These are phyloP conservation scores for Antechinus flavipes DNA, from an alignment of 2,113 vertebrate genomes.

Conservation along the genomic window DNA sequence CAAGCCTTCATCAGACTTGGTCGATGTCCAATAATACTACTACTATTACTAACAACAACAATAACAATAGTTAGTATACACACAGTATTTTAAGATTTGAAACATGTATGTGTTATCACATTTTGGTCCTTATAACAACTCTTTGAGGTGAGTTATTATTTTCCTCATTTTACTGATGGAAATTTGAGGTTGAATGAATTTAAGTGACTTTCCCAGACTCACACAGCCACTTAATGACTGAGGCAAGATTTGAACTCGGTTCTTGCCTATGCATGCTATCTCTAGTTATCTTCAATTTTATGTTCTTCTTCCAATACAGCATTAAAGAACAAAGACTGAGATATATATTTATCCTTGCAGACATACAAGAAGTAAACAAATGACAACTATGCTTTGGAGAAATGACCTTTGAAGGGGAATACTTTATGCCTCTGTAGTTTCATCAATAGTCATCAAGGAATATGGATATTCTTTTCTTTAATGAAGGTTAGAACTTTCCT, in stretches of 20 bases:
- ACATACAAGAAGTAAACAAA: neutral
- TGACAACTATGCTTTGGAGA: neutral
- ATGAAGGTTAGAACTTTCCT: neutral
- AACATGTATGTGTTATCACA: neutral
- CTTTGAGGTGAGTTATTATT: neutral
- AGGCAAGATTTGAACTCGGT: neutral
- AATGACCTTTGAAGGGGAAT: neutral
- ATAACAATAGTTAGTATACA: neutral
- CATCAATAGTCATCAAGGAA: neutral
- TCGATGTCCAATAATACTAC: neutral
- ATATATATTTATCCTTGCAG: neutral
- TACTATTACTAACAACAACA: neutral
- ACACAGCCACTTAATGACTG: neutral
- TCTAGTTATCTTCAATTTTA: neutral
- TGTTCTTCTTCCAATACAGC: neutral
- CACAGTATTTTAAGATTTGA: neutral
- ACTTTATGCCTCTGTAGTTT: neutral
- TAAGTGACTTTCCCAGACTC: neutral
- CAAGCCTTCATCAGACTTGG: neutral
- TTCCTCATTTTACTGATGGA: neutral
- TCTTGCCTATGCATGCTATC: too few relatives aligned
- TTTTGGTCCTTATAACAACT: neutral
- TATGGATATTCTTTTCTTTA: neutral
- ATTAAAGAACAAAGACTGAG: neutral
- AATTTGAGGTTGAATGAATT: neutral